phyloP scores from a whole-genome alignment of 2,797 vertebrate genomes.

The Stomatorhinus walkeri region DNA sequence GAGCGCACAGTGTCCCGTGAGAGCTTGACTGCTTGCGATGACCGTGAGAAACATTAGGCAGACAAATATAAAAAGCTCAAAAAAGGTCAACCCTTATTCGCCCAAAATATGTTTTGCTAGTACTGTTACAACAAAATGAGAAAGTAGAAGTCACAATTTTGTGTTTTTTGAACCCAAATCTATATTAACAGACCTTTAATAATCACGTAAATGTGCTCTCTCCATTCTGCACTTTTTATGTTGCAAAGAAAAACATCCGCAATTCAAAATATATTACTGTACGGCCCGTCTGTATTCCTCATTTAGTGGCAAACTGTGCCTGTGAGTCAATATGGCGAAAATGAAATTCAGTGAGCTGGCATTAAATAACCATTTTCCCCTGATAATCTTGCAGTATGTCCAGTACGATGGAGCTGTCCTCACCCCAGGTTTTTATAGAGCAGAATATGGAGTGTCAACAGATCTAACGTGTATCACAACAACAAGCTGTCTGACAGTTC shows the following conservation, averaged over 20 bases:
- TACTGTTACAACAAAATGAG: not conserved
- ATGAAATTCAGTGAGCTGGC: not conserved
- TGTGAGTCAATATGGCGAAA: not conserved
- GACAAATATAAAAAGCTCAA: not conserved
- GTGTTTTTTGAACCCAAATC: not conserved
- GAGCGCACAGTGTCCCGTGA: not conserved
- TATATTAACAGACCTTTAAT: not conserved
- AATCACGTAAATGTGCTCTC: not conserved
- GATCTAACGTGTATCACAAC: not conserved
- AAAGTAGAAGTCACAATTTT: not conserved
- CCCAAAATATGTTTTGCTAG: not conserved
- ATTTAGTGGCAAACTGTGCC: not conserved
- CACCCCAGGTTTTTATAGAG: not conserved
- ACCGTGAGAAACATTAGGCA: not conserved
- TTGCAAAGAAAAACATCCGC: not conserved
- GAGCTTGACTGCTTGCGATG: not conserved
- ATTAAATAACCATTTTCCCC: not conserved
- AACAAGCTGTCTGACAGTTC: too few species aligned
- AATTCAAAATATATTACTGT: not conserved
- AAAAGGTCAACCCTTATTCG: not conserved
- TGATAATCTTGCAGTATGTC: conserved; percentile 5
- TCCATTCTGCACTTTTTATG: not conserved
- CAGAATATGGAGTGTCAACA: not conserved
- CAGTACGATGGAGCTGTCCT: not conserved
- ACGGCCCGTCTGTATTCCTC: not conserved